Base-by-base conservation (phyloP, 2,113 vertebrate species). In the Pardalotus punctatus region DNA sequence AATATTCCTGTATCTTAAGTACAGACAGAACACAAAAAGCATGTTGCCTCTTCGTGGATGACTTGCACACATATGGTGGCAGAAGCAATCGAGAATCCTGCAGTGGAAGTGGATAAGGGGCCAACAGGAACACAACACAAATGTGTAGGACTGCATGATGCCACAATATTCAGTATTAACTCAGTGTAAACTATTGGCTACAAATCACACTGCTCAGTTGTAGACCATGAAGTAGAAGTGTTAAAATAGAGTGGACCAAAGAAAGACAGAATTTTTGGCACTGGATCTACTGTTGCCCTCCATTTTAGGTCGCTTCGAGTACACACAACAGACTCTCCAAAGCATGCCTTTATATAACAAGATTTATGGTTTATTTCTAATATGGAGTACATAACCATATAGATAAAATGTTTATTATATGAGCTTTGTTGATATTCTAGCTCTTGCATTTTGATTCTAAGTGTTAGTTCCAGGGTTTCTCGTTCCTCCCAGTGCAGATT, bases 1-100 rank as follows among this genome's bases (percentile, higher is more conserved):
- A 78, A 66, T 43, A 87, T 45, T 86, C 23, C 42, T 0, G 0
- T 42, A 45, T 33, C 33, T 31, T 51, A 80, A 54, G 17, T 21
- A 23, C 0, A 12, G 21, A 19, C 3, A 60, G 20, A 1, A 1
- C 11, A 67, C 13, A 69, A 58, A 91, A 76, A 31, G 1, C 5
- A 12, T 10, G 3, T 35, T 65, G 71, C 16, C 27, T 74, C 51
- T 48, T 77, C 45, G 25, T 42, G 73, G 14, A 35, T 7, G 4
- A 50, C 57, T 67, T 70, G 29, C 35, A 42, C 18, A 47, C 14
- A 27, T 0, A 1, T 7, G 80, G 66, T 31, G n/a, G 76, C 64
- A 45, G n/a, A 73, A 29, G 14, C 92, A 65, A 40, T 53, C 42
- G 54, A 50, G 25, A 70, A 73, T 38, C 61, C 56, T 66, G 45